A percentile compares a stretch with the other conserved stretches of the same genome.
phyloP scores from a whole-genome alignment of 2,113 vertebrate genomes.

The Epinephelus fuscoguttatus region DNA sequence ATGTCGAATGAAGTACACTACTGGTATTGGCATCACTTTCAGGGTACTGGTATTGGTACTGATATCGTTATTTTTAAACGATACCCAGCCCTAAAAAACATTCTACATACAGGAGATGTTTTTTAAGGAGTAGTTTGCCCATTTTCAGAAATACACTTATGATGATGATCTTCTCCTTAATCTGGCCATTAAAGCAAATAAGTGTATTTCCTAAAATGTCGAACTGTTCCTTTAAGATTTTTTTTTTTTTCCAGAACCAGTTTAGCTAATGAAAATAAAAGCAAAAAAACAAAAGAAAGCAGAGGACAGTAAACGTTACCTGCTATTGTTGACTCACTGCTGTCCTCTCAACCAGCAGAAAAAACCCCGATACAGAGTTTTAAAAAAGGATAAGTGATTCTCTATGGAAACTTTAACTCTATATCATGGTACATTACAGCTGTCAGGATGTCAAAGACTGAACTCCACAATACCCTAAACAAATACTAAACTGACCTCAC shows the following conservation, averaged over 20 bases:
- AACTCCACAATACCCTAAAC: constrained; percentile 49
- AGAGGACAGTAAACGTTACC: constrained; percentile 3
- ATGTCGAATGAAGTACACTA: too few relatives aligned
- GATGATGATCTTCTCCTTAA: too few relatives aligned
- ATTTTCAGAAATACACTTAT: too few relatives aligned
- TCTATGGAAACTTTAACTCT: constrained; percentile 23
- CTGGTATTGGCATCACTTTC: too few relatives aligned
- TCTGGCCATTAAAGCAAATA: neutral
- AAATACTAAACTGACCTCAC: constrained; percentile 56
- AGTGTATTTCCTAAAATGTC: neutral
- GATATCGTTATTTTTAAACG: too few relatives aligned
- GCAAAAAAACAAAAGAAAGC: neutral
- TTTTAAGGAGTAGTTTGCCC: too few relatives aligned
- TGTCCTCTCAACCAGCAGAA: constrained; percentile 9
- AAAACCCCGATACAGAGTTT: constrained; percentile 2
- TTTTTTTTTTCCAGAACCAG: neutral
- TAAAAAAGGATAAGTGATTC: constrained; percentile 18
- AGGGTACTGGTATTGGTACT: too few relatives aligned
- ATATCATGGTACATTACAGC: constrained; percentile 44
- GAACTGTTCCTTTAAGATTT: neutral
- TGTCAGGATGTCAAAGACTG: constrained; percentile 43
- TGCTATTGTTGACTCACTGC: neutral
- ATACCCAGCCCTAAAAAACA: too few relatives aligned
- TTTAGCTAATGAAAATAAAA: neutral
- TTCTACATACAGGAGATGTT: too few relatives aligned